These are phyloP conservation scores for Pluvialis apricaria DNA, from an alignment of 2,113 vertebrate genomes.

Conservation along the genomic window DNA sequence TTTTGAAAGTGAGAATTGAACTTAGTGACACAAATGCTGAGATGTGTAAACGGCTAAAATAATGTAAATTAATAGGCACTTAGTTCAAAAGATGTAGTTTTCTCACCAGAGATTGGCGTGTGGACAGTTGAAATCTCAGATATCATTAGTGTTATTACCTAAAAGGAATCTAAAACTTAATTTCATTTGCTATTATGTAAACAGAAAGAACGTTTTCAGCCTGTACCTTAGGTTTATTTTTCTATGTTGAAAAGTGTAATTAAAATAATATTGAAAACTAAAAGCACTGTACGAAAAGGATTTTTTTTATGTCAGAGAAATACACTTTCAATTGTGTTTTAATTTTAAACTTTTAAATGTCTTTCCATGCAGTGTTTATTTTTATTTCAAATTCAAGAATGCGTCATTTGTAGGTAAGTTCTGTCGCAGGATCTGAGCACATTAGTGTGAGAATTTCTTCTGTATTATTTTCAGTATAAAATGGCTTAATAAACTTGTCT, in stretches of 20 bases:
- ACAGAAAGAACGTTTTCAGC: not conserved
- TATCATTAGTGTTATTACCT: not conserved
- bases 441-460: not conserved
- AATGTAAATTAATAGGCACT: not conserved
- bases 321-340: not conserved
- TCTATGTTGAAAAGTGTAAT: conserved; percentile 14
- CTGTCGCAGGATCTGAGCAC: not conserved
- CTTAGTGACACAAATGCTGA: not conserved
- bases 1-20: not conserved
- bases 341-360: not conserved
- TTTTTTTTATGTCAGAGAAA: not conserved
- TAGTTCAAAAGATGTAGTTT: not conserved
- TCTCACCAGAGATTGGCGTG: not conserved
- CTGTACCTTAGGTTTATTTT: conserved; percentile 44
- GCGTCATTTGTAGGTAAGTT: not conserved
- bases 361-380: not conserved
- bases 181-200: not conserved
- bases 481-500: not conserved
- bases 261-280: not conserved
- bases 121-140: not conserved
- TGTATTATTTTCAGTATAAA: not conserved
- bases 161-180: not conserved
- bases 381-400: not conserved
- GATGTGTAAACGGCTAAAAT: not conserved
- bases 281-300: not conserved